Percentiles rank a stretch among this genome's conserved stretches.
These are phyloP conservation scores for Emys orbicularis DNA, from an alignment of 2,797 vertebrate species.

Conservation along the genomic window DNA sequence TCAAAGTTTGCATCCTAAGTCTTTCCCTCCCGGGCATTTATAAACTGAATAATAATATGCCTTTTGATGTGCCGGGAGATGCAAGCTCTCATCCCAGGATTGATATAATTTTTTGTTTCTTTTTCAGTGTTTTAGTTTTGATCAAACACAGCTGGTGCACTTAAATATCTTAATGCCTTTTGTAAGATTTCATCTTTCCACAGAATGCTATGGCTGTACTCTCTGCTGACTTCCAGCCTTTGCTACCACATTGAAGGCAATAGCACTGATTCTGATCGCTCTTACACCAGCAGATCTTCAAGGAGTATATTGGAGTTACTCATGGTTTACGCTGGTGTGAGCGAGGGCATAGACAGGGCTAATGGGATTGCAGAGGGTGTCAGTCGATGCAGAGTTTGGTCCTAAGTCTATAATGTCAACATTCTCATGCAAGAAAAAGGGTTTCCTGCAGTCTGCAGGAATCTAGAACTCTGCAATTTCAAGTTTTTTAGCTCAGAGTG, in stretches of 20 bases:
- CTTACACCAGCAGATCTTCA: neutral
- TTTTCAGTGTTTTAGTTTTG: neutral
- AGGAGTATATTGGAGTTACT: neutral
- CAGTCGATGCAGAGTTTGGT: neutral
- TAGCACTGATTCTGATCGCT: neutral
- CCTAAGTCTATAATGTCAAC: neutral
- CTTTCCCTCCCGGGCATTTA: neutral
- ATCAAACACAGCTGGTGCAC: neutral
- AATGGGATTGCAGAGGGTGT: neutral
- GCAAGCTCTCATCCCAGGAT: neutral
- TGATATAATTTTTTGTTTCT: neutral
- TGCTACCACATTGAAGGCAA: neutral
- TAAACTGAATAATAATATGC: neutral
- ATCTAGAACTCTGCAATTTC: neutral
- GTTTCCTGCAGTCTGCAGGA: neutral
- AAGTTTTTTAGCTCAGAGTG: rapidly evolving
- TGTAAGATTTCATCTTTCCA: neutral
- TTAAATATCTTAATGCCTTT: neutral
- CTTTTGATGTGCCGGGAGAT: neutral
- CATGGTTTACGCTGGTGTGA: neutral
- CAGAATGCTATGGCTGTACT: neutral
- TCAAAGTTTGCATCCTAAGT: rapidly evolving
- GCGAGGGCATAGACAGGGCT: neutral
- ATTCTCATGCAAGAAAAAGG: neutral
- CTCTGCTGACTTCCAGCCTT: neutral